Evolutionary conservation across 1,140 invertebrate genomes (phyloP), one percentile per base, ranked within the genome.

Genomic region (Dreissena rostriformis): DNA sequence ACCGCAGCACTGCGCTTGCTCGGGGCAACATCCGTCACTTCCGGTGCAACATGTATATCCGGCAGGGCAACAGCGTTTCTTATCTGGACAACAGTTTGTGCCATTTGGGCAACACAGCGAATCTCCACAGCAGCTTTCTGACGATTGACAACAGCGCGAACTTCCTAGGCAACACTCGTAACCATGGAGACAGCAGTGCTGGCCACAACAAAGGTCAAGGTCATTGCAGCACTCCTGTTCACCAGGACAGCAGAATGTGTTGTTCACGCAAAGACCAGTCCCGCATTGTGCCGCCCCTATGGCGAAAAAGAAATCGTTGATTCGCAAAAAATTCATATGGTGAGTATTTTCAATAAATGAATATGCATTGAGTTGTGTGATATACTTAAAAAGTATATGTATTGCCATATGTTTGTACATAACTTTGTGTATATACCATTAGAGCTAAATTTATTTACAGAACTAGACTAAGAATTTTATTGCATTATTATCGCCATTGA

Each of bases 181-280:
- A 55, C 78, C 78, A 24, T 70, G n/a, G 14, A 49, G 78, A 72
- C 78, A 81, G 55, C 78, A 81, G 55, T 81, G 66, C n/a, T 81
- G 52, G 29, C 78, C 78, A 26, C 78, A 81, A 49, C 78, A 81
- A 61, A 53, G 78, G 26, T 81, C 67, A 53, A 81, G 11, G 68
- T 81, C 52, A 51, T 15, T 51, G 29, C 78, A 81, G 29, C 78
- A 81, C 63, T 81, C 78, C 19, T 39, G 52, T 63, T 81, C 52
- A 29, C 78, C 78, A 19, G 78, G 78, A 24, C 78, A 81, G 51
- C 78, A 81, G 29, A 72, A 19, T 14, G 78, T 81, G 22, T 72
- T 63, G 55, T 81, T 81, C 6, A 81, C 19, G 28, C 78, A 81
- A 19, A 57, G 39, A 12, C 78, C 78, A 7, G 51, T 49, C 26